A percentile compares a stretch with the other conserved stretches of the same genome.
Conservation (phyloP, 2,888 invertebrate species). For the Epirrhoe tristata region DNA sequence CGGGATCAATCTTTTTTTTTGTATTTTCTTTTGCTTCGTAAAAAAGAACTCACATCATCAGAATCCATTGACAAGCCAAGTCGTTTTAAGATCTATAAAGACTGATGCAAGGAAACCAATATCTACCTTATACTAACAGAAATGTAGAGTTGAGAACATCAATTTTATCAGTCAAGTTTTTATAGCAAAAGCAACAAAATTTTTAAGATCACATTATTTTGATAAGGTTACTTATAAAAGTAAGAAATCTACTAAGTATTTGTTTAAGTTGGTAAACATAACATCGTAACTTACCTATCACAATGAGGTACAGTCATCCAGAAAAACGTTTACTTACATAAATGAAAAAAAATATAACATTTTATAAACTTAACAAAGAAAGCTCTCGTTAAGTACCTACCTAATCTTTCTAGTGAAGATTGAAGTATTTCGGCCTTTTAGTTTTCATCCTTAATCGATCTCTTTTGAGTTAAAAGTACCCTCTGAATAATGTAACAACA, state of each 20-base stretch:
- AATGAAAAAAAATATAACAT: background rate
- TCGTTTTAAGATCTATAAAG: conserved; percentile 12
- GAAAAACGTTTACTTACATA: background rate
- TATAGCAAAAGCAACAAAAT: background rate
- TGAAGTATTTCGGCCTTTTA: background rate
- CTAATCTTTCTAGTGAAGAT: background rate
- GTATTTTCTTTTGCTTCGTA: conserved; percentile 56
- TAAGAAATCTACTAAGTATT: background rate
- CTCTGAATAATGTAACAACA: conserved; percentile 9
- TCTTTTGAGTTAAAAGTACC: background rate
- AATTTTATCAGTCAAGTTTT: background rate
- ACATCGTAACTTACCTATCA: background rate
- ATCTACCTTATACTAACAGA: background rate
- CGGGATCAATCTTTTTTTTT: conserved; percentile 66
- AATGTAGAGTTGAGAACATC: background rate
- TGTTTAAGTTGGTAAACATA: background rate
- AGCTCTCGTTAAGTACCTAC: background rate
- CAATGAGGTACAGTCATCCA: background rate
- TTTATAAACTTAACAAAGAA: background rate
- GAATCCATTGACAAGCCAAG: conserved; percentile 51
- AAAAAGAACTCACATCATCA: conserved; percentile 55
- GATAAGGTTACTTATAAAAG: background rate
- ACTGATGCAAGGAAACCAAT: conserved; percentile 32
- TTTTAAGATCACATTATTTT: background rate
- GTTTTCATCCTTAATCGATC: background rate